Evolutionary conservation across 2,113 vertebrate species (phyloP).

Genomic region (Oreochromis tanganicae): DNA sequence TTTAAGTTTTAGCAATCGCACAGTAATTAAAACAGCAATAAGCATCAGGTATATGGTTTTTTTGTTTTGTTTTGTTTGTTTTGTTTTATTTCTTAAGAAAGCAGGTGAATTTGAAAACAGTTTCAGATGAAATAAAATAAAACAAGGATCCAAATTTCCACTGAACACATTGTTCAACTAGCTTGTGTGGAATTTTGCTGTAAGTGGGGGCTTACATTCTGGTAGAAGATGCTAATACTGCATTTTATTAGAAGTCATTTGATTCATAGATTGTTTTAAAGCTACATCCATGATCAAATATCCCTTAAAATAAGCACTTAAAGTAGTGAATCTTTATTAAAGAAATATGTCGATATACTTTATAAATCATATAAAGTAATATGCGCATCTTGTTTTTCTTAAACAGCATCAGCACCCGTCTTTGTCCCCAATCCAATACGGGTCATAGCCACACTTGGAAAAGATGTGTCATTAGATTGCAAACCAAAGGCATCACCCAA

Average conservation of each 20-base stretch:
- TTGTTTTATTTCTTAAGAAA: not conserved
- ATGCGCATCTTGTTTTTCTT: not conserved
- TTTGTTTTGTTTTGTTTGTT: not conserved
- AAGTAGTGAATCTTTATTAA: not conserved
- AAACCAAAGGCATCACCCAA: slow-evolving; percentile 89
- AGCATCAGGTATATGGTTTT: not conserved
- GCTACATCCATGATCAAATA: not conserved
- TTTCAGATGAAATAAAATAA: not conserved
- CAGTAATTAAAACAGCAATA: not conserved
- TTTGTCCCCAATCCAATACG: slow-evolving; percentile 80
- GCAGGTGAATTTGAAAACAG: not conserved
- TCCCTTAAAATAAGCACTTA: not conserved
- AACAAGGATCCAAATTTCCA: not conserved
- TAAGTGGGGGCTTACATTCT: not conserved
- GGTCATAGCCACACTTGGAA: slow-evolving; percentile 85
- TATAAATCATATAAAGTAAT: not conserved
- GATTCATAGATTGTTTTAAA: not conserved
- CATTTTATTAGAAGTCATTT: not conserved
- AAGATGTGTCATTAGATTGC: slow-evolving; percentile 84
- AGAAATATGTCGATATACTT: accelerated
- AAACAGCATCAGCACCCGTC: slow-evolving; percentile 83
- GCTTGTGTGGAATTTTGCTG: not conserved
- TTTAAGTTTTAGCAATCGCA: not conserved
- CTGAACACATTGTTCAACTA: not conserved
- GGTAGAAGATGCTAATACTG: not conserved